phyloP scores from a whole-genome alignment of 92 coral and sea anemone species.

The Palythoa grandis region DNA sequence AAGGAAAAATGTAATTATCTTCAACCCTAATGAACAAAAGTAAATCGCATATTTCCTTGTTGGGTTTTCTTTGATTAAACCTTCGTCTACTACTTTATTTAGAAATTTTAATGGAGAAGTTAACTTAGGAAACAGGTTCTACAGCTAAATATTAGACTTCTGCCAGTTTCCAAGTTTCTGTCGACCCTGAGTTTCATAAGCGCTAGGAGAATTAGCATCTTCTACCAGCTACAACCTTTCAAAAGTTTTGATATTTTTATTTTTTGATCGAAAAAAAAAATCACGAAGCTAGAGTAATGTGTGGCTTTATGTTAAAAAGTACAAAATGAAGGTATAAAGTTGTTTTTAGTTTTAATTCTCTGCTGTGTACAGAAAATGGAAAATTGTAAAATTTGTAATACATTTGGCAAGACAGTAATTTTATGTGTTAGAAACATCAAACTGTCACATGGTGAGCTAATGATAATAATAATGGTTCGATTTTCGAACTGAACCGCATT shows the following conservation, averaged over 20 bases:
- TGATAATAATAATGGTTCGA: neutral
- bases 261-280: neutral
- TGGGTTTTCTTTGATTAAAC: slow-evolving; percentile 29
- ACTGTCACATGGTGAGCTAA: slow-evolving; percentile 8
- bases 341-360: neutral
- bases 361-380: neutral
- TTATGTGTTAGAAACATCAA: neutral
- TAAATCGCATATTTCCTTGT: slow-evolving; percentile 23
- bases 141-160: neutral
- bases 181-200: neutral
- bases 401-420: neutral
- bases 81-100: slow-evolving; percentile 5
- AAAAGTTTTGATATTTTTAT: too few relatives aligned
- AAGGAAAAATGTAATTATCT: slow-evolving; percentile 12
- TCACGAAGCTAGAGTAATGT: neutral
- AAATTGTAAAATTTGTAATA: neutral
- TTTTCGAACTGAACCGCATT: neutral
- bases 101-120: slow-evolving; percentile 25
- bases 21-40: slow-evolving; percentile 14
- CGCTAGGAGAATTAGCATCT: too few relatives aligned
- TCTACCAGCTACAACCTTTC: too few relatives aligned
- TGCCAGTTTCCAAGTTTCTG: neutral
- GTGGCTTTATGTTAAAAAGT: too few relatives aligned
- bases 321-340: neutral
- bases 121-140: neutral